A percentile compares a stretch with the other conserved stretches of the same genome.
phyloP scores from a whole-genome alignment of 2,113 vertebrate species.

The Ailurus styani region DNA sequence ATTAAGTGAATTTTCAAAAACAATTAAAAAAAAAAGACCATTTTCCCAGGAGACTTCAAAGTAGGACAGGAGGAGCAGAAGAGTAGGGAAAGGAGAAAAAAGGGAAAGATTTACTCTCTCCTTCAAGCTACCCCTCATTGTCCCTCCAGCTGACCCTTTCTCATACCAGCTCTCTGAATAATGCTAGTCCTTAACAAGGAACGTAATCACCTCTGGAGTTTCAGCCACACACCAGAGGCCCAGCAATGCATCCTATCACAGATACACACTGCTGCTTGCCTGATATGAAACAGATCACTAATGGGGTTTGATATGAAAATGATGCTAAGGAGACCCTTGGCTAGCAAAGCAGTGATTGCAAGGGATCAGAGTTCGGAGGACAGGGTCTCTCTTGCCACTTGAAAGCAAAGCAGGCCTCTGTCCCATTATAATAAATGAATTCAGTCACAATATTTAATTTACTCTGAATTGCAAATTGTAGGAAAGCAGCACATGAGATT shows the following conservation, averaged over 20 bases:
- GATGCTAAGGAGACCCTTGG: background rate
- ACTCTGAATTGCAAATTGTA: slow-evolving; percentile 32
- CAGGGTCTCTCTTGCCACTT: background rate
- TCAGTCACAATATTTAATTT: background rate
- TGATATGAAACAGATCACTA: background rate
- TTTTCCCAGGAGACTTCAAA: background rate
- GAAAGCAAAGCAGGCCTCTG: background rate
- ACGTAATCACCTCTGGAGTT: background rate
- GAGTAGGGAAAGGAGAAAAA: background rate
- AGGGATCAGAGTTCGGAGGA: background rate
- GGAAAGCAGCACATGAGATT: background rate
- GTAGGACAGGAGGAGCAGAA: background rate
- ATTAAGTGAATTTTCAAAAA: background rate
- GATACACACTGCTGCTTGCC: background rate
- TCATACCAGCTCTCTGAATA: background rate
- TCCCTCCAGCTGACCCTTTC: background rate
- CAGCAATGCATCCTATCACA: background rate
- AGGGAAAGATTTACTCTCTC: background rate
- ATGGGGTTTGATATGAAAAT: slow-evolving; percentile 4
- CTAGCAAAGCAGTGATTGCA: background rate
- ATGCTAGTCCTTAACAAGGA: background rate
- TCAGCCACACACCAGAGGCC: background rate
- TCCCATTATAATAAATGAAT: background rate
- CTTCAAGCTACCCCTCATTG: background rate
- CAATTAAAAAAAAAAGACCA: background rate